Percentiles rank a stretch among this genome's conserved stretches.
phyloP scores from a whole-genome alignment of 2,797 vertebrate genomes.

The Pseudomugil gertrudae region DNA sequence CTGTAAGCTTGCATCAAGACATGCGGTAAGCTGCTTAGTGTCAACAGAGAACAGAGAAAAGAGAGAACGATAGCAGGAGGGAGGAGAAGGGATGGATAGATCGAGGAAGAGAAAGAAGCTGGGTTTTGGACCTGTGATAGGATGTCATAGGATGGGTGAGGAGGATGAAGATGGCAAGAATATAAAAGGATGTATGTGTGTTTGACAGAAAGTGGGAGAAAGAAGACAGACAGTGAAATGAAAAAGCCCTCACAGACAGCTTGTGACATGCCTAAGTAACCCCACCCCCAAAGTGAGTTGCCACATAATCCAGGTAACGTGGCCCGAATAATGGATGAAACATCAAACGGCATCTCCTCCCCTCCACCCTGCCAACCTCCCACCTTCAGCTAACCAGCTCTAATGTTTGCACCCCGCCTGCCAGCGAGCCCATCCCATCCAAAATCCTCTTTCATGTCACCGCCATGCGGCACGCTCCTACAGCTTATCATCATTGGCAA shows the following conservation, averaged over 20 bases:
- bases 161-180: constrained; percentile 43
- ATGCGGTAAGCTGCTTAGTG: constrained; percentile 79
- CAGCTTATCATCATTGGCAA: constrained; percentile 72
- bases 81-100: constrained; percentile 44
- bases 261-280: constrained; percentile 68
- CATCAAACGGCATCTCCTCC: constrained; percentile 62
- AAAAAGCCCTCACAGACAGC: constrained; percentile 61
- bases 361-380: constrained; percentile 46
- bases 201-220: constrained; percentile 27
- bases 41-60: constrained; percentile 66
- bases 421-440: constrained; percentile 46
- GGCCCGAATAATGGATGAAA: constrained; percentile 70
- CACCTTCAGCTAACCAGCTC: constrained; percentile 63
- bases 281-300: constrained; percentile 46
- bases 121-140: constrained; percentile 57
- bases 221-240: constrained; percentile 53
- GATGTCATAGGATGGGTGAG: constrained; percentile 51
- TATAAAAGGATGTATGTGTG: constrained; percentile 45
- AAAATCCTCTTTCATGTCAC: constrained; percentile 71
- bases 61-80: constrained; percentile 31
- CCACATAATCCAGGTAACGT: constrained; percentile 77
- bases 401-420: constrained; percentile 53
- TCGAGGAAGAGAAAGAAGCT: constrained; percentile 31
- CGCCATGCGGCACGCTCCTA: constrained; percentile 42
- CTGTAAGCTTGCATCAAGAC: constrained; percentile 73